These are phyloP conservation scores for Bombus haemorrhoidalis DNA, from an alignment of 1,140 invertebrate genomes.

Conservation along the genomic window DNA sequence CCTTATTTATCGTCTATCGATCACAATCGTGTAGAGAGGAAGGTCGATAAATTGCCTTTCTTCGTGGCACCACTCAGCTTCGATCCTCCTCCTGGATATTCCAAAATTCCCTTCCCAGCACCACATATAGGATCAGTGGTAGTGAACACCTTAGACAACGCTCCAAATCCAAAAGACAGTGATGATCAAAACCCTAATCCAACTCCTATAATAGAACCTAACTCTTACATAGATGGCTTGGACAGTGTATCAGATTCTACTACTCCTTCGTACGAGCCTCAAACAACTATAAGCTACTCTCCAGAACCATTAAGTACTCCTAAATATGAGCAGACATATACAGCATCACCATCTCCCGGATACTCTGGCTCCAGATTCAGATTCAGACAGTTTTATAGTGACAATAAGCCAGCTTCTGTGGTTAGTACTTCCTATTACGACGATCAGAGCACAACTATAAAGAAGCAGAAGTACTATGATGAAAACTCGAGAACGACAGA, in stretches of 20 bases:
- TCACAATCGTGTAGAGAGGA: slow-evolving; percentile 87
- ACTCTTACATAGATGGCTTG: slow-evolving; percentile 68
- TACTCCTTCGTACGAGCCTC: slow-evolving; percentile 66
- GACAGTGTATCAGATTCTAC: slow-evolving; percentile 36
- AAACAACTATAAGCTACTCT: slow-evolving; percentile 66
- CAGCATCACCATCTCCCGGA: slow-evolving; percentile 20
- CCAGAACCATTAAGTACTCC: slow-evolving; percentile 66
- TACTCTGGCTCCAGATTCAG: slow-evolving; percentile 59
- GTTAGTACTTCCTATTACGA: slow-evolving; percentile 45
- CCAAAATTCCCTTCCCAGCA: slow-evolving; percentile 91
- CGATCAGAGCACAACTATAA: slow-evolving; percentile 34
- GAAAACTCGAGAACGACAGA: slow-evolving; percentile 51
- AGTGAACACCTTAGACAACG: slow-evolving; percentile 82
- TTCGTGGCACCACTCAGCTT: slow-evolving; percentile 93
- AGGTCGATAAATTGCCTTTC: slow-evolving; percentile 89
- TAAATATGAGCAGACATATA: slow-evolving; percentile 64
- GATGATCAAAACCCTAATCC: slow-evolving; percentile 68
- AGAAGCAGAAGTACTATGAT: slow-evolving; percentile 56
- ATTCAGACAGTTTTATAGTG: slow-evolving; percentile 66
- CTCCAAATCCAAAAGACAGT: slow-evolving; percentile 28
- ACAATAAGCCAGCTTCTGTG: slow-evolving; percentile 62
- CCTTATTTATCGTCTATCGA: slow-evolving; percentile 91
- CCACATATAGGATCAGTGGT: slow-evolving; percentile 93
- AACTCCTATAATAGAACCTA: slow-evolving; percentile 71
- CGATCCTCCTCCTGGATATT: slow-evolving; percentile 90